A percentile compares a stretch with the other conserved stretches of the same genome.
Evolutionary conservation across 1,140 invertebrate species (phyloP).

Genomic region (Halyomorpha halys): DNA sequence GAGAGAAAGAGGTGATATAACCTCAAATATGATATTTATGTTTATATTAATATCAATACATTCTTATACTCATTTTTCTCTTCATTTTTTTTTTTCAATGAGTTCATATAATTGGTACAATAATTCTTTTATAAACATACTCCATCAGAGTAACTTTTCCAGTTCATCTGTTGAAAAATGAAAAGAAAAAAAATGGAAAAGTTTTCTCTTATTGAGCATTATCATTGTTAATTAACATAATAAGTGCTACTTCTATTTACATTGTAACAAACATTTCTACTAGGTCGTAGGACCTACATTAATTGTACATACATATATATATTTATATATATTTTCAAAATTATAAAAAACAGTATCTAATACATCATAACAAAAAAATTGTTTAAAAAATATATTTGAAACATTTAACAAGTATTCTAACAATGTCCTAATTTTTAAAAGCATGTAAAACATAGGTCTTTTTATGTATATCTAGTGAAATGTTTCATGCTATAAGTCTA

Average conservation of each 20-base stretch:
- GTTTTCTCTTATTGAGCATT: slow-evolving; percentile 22
- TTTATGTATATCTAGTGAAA: slow-evolving; percentile 18
- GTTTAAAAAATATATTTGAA: slow-evolving; percentile 27
- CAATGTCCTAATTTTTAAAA: slow-evolving; percentile 23
- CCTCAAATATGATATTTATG: too few relatives aligned
- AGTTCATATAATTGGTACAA: slow-evolving; percentile 22
- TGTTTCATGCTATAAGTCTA: slow-evolving; percentile 25
- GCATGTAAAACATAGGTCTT: slow-evolving; percentile 25
- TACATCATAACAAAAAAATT: slow-evolving; percentile 19
- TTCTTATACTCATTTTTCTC: too few relatives aligned
- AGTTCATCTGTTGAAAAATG: not conserved
- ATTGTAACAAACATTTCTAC: slow-evolving; percentile 24
- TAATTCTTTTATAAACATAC: slow-evolving; percentile 25
- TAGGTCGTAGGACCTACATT: slow-evolving; percentile 10
- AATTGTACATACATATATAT: slow-evolving; percentile 7
- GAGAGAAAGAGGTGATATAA: too few relatives aligned
- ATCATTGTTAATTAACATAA: slow-evolving; percentile 17
- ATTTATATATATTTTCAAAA: slow-evolving; percentile 17
- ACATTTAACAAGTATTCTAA: slow-evolving; percentile 27
- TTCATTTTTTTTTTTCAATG: too few relatives aligned
- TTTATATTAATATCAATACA: too few relatives aligned
- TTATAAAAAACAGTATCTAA: slow-evolving; percentile 14
- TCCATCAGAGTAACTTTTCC: slow-evolving; percentile 25
- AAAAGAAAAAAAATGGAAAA: slow-evolving; percentile 8
- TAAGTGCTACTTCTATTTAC: slow-evolving; percentile 24